Base-by-base conservation (phyloP, 2,113 vertebrate species). In the Uria aalge region DNA sequence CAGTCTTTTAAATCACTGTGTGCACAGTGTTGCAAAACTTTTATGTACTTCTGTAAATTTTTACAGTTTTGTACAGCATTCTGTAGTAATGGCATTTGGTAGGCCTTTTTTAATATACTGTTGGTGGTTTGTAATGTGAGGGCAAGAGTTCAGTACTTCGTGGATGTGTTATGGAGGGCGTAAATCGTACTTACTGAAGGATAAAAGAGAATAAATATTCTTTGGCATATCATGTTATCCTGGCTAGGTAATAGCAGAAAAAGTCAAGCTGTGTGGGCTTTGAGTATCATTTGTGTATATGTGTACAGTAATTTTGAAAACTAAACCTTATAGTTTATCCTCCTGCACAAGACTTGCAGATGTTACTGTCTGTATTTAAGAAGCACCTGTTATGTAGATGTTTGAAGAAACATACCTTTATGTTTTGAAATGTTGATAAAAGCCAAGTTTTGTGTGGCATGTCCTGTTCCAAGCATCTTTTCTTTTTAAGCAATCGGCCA, bases 401-500 rank as follows among this genome's bases (percentile, higher is more conserved):
- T 75, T 81, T 67, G 29, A 60, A 68, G 64, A 77, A 83, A 14
- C 27, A 6, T 59, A 38, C 8, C 12, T 64, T 59, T 38, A 27
- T 41, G 30, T 40, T 93, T 59, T 62, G 50, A 76, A 68, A 52
- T 27, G n/a, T 34, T 87, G 52, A 24, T 77, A 40, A 90, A 77
- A 94, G 34, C 4, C 4, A 24, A 18, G 8, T 68, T 84, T 72
- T 47, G 26, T 12, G 17, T 83, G 43, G 5, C 21, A 6, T 56
- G 15, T 32, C 55, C 20, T 53, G 4, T 94, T 92, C 66, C 23
- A 83, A 95, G 11, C n/a, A 34, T 90, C 21, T 94, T 86, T 48
- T 92, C 47, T 94, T 78, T 96, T 62, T n/a, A 90, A 99, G 99
- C 79, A 98, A 98, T 97, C 99, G 99, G 9, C 99, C 99, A 38